These are phyloP conservation scores for Eristalis tenax DNA, from an alignment of 2,888 invertebrate species.

Conservation along the genomic window DNA sequence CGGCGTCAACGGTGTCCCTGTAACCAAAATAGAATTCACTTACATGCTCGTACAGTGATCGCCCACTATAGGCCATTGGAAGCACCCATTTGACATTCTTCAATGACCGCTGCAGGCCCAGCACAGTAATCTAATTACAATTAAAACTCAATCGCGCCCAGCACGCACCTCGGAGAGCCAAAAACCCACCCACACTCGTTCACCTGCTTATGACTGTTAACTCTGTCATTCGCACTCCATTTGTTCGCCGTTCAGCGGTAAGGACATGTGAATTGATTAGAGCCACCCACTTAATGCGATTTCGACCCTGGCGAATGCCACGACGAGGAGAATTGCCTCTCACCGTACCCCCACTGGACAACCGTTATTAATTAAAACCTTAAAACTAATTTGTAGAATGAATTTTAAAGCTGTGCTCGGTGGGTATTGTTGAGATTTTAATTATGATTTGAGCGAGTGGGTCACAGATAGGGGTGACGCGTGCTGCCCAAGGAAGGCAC, in stretches of 20 bases:
- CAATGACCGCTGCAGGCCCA: constrained; percentile 4
- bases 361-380: constrained; percentile 16
- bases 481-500: not conserved
- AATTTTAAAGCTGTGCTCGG: constrained; percentile 22
- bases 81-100: not conserved
- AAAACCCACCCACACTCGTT: not conserved
- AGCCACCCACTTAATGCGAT: constrained; percentile 48
- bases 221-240: constrained; percentile 39
- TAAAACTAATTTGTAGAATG: constrained; percentile 38
- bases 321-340: not conserved
- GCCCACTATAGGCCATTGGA: not conserved
- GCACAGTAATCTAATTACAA: constrained; percentile 38
- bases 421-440: constrained; percentile 36
- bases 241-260: constrained; percentile 10
- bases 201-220: constrained; percentile 28
- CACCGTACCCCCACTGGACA: not conserved
- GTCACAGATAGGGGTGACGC: constrained; percentile 9
- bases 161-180: not conserved
- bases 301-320: not conserved
- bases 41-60: constrained; percentile 4
- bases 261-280: constrained; percentile 38
- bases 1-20: not conserved
- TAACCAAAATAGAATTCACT: constrained; percentile 4
- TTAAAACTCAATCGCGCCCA: constrained; percentile 44
- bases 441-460: constrained; percentile 20